Evolutionary conservation across 2,888 invertebrate species (phyloP).

Genomic region (Nomada flava): DNA sequence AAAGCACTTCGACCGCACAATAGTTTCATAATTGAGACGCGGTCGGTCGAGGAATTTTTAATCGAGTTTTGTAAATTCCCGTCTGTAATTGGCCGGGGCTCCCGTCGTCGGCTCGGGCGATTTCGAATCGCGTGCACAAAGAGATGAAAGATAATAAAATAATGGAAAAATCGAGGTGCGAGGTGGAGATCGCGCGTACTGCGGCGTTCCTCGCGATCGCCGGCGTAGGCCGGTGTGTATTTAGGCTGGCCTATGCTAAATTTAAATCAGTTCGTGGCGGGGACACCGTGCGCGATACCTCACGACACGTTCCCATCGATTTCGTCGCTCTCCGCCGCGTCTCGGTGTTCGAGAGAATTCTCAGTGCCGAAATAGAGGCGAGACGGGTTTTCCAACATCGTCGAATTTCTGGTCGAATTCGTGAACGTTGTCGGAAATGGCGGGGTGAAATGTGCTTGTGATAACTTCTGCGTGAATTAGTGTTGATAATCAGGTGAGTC

Average conservation of each 20-base stretch:
- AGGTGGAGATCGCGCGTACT: not conserved
- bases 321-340: constrained; percentile 20
- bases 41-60: constrained; percentile 57
- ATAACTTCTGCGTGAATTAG: not conserved
- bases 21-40: constrained; percentile 59
- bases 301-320: constrained; percentile 37
- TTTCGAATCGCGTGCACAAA: not conserved
- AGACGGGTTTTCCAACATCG: constrained; percentile 5
- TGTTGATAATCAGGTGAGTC: constrained; percentile 19
- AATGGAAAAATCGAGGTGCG: not conserved
- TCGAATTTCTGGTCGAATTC: not conserved
- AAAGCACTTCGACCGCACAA: constrained; percentile 48
- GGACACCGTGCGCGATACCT: constrained; percentile 57
- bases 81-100: not conserved
- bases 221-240: constrained; percentile 69
- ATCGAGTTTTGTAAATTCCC: constrained; percentile 54
- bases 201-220: constrained; percentile 38
- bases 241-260: constrained; percentile 77
- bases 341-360: constrained; percentile 53
- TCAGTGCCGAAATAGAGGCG: not conserved
- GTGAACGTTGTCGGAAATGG: not conserved
- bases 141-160: not conserved
- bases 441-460: not conserved
- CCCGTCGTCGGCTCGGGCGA: not conserved
- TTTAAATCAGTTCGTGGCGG: constrained; percentile 79